Evolutionary conservation across 2,797 vertebrate genomes (phyloP).

Genomic region (Yasuhikotakia modesta): DNA sequence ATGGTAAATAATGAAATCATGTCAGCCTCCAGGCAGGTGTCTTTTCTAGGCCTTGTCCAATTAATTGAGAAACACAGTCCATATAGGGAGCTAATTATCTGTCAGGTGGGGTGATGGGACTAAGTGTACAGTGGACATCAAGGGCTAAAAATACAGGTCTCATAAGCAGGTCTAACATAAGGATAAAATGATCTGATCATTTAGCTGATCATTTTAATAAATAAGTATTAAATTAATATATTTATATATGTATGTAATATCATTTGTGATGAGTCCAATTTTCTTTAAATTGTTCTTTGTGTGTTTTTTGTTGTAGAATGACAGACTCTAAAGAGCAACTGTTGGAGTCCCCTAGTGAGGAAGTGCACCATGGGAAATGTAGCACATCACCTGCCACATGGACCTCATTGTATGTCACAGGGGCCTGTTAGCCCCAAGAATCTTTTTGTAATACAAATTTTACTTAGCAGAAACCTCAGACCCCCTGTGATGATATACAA

Average conservation of each 20-base stretch:
- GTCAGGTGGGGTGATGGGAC: conserved; percentile 1
- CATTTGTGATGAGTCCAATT: not conserved
- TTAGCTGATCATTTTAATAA: too few relatives aligned
- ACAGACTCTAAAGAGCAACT: conserved; percentile 3
- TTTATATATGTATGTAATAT: too few relatives aligned
- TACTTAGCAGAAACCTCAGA: conserved; percentile 33
- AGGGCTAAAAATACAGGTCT: not conserved
- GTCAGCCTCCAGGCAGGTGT: conserved; percentile 58
- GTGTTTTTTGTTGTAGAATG: conserved; percentile 17
- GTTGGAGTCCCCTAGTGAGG: conserved; percentile 23
- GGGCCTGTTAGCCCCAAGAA: not conserved
- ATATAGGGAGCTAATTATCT: conserved; percentile 61
- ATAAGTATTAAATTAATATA: too few relatives aligned
- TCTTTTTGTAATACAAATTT: conserved; percentile 16
- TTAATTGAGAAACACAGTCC: conserved; percentile 66
- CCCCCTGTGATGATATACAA: too few relatives aligned
- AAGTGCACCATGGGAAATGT: conserved; percentile 32
- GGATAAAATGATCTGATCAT: too few relatives aligned
- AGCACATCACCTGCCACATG: conserved; percentile 37
- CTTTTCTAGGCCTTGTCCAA: conserved; percentile 72
- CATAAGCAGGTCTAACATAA: not conserved
- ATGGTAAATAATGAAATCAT: conserved; percentile 65
- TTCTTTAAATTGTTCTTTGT: conserved; percentile 5
- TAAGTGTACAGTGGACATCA: not conserved
- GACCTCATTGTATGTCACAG: conserved; percentile 17